Base-by-base conservation (phyloP, 2,113 vertebrate genomes). In the Scytalopus superciliaris region DNA sequence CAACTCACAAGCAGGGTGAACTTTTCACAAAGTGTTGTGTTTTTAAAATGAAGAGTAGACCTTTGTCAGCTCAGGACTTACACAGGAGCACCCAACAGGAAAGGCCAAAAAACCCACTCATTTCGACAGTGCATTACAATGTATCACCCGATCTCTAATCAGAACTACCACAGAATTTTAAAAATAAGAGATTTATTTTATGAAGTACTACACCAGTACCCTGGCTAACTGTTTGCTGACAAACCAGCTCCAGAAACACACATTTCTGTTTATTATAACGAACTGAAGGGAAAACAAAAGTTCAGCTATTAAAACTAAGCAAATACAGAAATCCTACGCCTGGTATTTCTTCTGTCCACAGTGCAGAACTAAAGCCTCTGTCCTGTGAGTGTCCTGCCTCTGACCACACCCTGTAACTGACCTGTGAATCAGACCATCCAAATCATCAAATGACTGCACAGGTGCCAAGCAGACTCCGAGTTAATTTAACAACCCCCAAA, bases 311-410 rank as follows among this genome's bases (percentile, higher is more conserved):
- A 56, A 68, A 84, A 75, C 30, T 1, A 40, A 6, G 22, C 27
- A 78, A 91, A 66, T 15, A 60, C 0, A 53, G 62, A 87, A 86
- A 78, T n/a, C 22, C 35, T 70, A 69, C 60, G 84, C 39, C 28
- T 14, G 1, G 6, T 12, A 52, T 44, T 84, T 55, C 39, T 81
- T 33, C 74, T 19, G 24, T 12, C 66, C 69, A 52, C 84, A 56
- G 4, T 6, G 37, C 69, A 84, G n/a, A 75, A 25, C 15, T 10
- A 12, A 39, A 50, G 8, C 5, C 74, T 74, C 24, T 53, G 25
- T 33, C 28, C 45, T 1, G 0, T 7, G 11, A 73, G 28, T 2
- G 7, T 80, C 22, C 57, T 25, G 4, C 21, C 28, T 40, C 8
- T 1, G 4, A 22, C 31, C 84, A 77, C 55, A 44, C 33, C 62